Evolutionary conservation across 2,113 vertebrate genomes (phyloP).

Genomic region (Chelonoidis abingdonii): DNA sequence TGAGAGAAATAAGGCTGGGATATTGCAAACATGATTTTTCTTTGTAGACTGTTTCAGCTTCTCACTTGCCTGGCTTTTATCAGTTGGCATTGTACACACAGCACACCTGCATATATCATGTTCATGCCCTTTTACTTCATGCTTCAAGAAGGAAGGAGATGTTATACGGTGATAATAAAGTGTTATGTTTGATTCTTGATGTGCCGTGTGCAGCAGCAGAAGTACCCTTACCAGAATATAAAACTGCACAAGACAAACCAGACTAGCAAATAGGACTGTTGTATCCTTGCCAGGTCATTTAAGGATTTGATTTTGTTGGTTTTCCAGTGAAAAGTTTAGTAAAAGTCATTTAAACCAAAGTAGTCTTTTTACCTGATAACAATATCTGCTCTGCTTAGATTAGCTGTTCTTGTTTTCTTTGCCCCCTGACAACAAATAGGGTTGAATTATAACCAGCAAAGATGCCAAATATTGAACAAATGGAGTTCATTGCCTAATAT

Average conservation of each 20-base stretch:
- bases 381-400: background rate
- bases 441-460: constrained; percentile 16
- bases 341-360: background rate
- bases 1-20: background rate
- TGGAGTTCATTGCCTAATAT: constrained; percentile 46
- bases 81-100: rapidly evolving
- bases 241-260: constrained; percentile 6
- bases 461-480: constrained; percentile 34
- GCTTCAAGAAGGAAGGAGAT: background rate
- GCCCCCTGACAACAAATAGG: background rate
- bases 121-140: background rate
- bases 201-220: background rate
- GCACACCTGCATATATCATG: background rate
- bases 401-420: constrained; percentile 6
- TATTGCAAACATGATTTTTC: background rate
- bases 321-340: constrained; percentile 8
- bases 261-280: background rate
- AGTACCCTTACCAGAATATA: constrained; percentile 4
- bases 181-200: background rate
- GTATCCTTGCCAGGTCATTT: background rate
- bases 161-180: background rate
- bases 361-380: background rate
- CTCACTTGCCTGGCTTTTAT: background rate
- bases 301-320: constrained; percentile 1
- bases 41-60: background rate